Percentiles rank a stretch among this genome's conserved stretches.
Conservation (phyloP, 2,888 invertebrate species). For the Meteorus cinctellus region DNA sequence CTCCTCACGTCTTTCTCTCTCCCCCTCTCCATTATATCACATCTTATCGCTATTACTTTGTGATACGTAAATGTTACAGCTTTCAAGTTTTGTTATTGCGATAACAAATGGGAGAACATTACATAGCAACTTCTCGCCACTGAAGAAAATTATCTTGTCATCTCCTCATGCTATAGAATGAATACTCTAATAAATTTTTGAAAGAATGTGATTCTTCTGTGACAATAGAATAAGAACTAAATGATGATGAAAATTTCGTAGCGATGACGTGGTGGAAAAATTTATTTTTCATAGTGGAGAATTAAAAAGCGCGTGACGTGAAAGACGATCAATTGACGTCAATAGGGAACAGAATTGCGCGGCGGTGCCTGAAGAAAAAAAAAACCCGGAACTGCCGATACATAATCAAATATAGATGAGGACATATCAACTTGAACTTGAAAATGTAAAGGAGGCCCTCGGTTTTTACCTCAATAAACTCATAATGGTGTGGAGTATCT, state of each 20-base stretch:
- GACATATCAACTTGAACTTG: conserved; percentile 60
- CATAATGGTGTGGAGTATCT: conserved; percentile 31
- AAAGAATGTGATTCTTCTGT: too few relatives aligned
- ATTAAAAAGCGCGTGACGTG: not conserved
- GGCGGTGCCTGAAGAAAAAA: conserved; percentile 18
- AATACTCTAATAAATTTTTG: too few relatives aligned
- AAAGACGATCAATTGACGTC: not conserved
- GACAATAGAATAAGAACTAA: too few relatives aligned
- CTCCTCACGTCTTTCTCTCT: not conserved
- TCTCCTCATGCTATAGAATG: too few relatives aligned
- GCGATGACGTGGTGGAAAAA: too few relatives aligned
- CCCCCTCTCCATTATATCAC: not conserved
- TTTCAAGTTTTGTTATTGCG: not conserved
- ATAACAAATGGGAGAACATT: not conserved
- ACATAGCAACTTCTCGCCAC: not conserved
- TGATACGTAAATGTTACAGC: conserved; percentile 4
- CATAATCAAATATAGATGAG: conserved; percentile 19
- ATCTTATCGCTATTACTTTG: not conserved
- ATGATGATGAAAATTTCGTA: too few relatives aligned
- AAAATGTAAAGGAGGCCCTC: conserved; percentile 44
- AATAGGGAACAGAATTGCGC: not conserved
- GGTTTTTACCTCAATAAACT: conserved; percentile 11
- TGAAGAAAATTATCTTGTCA: not conserved
- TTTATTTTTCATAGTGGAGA: not conserved
- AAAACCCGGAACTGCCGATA: not conserved